Evolutionary conservation across 2,797 vertebrate species (phyloP).

Genomic region (Melanotaenia nigrans): DNA sequence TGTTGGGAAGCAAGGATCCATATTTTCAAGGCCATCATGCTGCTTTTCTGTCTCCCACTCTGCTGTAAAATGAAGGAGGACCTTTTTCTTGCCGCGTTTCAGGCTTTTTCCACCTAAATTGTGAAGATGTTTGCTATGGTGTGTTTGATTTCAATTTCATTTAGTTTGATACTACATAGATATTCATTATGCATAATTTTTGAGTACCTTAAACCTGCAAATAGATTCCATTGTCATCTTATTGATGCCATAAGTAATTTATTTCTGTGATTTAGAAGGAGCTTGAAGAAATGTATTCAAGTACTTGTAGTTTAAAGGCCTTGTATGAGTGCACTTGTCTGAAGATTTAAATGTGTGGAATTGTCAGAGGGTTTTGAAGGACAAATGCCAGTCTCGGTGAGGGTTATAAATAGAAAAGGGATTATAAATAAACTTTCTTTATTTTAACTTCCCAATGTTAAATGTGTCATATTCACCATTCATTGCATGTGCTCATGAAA

Average conservation of each 20-base stretch:
- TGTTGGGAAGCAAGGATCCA: slow-evolving; percentile 67
- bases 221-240: background rate
- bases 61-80: slow-evolving; percentile 39
- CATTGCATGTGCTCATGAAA: too few relatives aligned
- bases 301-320: background rate
- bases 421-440: too few relatives aligned
- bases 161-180: background rate
- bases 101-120: slow-evolving; percentile 33
- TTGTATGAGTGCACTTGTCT: background rate
- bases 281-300: background rate
- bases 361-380: background rate
- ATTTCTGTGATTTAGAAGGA: background rate
- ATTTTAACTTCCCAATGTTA: too few relatives aligned
- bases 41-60: slow-evolving; percentile 49
- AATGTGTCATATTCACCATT: too few relatives aligned
- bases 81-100: slow-evolving; percentile 18
- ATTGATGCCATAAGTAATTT: background rate
- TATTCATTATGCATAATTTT: background rate
- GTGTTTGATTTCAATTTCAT: slow-evolving; percentile 7
- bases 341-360: background rate
- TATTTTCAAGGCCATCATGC: slow-evolving; percentile 71
- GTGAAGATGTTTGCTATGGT: slow-evolving; percentile 16
- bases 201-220: background rate
- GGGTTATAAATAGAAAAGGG: too few relatives aligned
- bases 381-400: background rate